Conservation (phyloP, 2,888 invertebrate species). For the Epinotia bilunana region DNA sequence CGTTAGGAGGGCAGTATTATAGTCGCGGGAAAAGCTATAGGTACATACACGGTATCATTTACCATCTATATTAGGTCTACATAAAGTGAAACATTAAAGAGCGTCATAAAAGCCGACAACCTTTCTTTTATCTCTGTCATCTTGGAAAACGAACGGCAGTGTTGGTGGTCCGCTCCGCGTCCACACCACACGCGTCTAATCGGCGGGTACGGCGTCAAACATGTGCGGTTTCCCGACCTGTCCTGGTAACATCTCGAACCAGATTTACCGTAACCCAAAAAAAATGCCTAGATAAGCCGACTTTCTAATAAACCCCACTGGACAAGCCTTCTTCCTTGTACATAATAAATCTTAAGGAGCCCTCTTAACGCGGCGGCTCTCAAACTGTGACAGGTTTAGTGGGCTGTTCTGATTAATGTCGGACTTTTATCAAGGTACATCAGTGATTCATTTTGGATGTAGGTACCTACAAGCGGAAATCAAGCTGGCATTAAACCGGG, state of each 20-base stretch:
- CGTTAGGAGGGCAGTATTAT: too few species aligned
- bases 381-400: slow-evolving; percentile 58
- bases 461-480: neutral
- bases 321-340: slow-evolving; percentile 76
- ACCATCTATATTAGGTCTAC: neutral
- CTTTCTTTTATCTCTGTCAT: slow-evolving; percentile 22
- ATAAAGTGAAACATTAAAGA: neutral
- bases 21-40: neutral
- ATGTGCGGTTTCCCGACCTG: slow-evolving; percentile 40
- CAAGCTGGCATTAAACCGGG: neutral
- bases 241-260: slow-evolving; percentile 53
- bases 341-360: slow-evolving; percentile 82
- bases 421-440: slow-evolving; percentile 5
- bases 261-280: slow-evolving; percentile 80
- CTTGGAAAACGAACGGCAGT: slow-evolving; percentile 12
- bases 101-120: slow-evolving; percentile 21
- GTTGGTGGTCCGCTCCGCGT: slow-evolving; percentile 35
- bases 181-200: slow-evolving; percentile 6
- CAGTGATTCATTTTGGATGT: neutral
- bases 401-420: slow-evolving; percentile 39
- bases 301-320: slow-evolving; percentile 81
- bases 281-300: slow-evolving; percentile 79
- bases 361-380: slow-evolving; percentile 65
- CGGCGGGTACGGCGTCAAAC: slow-evolving; percentile 25
- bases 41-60: too few species aligned